Conservation (phyloP, 2,113 vertebrate genomes). For the Pygoscelis antarcticus region DNA sequence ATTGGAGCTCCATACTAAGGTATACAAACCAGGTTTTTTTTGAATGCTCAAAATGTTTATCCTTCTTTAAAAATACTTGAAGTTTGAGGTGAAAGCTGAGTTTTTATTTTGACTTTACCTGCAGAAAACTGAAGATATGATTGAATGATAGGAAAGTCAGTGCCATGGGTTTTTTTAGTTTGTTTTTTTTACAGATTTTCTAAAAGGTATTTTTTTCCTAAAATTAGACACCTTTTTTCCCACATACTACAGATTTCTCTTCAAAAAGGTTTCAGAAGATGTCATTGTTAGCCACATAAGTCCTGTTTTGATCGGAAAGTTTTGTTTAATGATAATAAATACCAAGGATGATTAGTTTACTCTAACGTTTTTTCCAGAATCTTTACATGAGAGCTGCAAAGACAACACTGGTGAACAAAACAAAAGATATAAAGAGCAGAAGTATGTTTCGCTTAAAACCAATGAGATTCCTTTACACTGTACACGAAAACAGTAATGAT, state of each 20-base stretch:
- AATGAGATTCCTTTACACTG: neutral
- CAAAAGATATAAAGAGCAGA: neutral
- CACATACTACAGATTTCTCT: neutral
- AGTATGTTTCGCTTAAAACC: neutral
- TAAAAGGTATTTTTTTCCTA: neutral
- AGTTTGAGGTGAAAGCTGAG: neutral
- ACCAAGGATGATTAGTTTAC: neutral
- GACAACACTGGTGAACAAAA: neutral
- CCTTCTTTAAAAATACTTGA: neutral
- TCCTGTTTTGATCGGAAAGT: neutral
- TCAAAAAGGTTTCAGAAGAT: neutral
- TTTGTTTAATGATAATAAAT: neutral
- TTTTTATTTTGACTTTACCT: neutral
- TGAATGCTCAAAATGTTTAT: neutral
- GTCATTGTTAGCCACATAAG: neutral
- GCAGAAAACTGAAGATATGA: neutral
- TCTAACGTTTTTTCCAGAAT: neutral
- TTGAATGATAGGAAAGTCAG: neutral
- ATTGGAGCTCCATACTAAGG: neutral
- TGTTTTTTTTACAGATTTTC: neutral
- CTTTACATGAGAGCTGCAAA: neutral
- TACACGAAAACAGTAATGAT: neutral
- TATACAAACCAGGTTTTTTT: neutral
- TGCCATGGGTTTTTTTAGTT: neutral
- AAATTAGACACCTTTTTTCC: neutral